phyloP scores from a whole-genome alignment of 1,140 invertebrate genomes.

The Aphelinus atriplicis region DNA sequence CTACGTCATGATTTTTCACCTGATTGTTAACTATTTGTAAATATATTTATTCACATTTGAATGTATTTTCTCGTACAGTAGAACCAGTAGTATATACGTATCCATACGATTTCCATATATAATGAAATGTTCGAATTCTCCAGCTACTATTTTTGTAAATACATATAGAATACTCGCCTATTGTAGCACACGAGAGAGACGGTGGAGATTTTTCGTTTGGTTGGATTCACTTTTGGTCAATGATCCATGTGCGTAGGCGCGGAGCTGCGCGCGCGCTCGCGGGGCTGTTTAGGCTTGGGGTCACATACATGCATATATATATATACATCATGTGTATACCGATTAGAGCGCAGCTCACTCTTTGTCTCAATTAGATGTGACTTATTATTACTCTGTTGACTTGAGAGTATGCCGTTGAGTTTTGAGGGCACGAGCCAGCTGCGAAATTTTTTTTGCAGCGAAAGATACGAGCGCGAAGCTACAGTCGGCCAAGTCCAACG shows the following conservation, averaged over 20 bases:
- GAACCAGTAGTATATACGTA: too few species aligned
- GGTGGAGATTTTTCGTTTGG: not conserved
- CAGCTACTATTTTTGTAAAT: too few species aligned
- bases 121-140: too few species aligned
- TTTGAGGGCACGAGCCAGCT: slow-evolving; percentile 56
- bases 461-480: slow-evolving; percentile 63
- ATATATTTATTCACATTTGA: too few species aligned
- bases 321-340: too few species aligned
- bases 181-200: too few species aligned
- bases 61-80: too few species aligned
- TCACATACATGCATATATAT: too few species aligned
- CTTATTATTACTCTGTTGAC: not conserved
- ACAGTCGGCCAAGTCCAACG: slow-evolving; percentile 66
- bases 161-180: too few species aligned
- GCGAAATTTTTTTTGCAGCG: slow-evolving; percentile 66
- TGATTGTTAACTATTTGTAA: too few species aligned
- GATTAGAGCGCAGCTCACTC: not conserved
- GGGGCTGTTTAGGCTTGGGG: not conserved
- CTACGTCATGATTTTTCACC: too few species aligned
- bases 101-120: too few species aligned
- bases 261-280: not conserved
- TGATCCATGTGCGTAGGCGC: not conserved
- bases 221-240: not conserved
- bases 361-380: not conserved
- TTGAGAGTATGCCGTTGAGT: slow-evolving; percentile 5